phyloP scores from a whole-genome alignment of 2,113 vertebrate genomes.

The Barnardius zonarius region DNA sequence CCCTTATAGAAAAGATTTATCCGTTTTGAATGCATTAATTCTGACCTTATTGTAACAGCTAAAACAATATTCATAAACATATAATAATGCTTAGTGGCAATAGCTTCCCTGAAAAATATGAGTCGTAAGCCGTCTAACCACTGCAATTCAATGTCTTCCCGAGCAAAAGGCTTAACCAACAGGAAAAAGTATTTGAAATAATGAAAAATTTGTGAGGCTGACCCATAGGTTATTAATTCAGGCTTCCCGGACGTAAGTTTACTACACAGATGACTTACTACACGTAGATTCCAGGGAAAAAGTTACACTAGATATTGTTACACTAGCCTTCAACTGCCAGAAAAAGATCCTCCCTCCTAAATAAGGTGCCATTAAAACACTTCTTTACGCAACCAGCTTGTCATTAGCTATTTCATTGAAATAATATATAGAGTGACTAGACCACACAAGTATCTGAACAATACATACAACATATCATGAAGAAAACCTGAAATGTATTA shows the following conservation, averaged over 20 bases:
- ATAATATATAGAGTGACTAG: conserved; percentile 10
- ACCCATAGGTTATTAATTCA: conserved; percentile 46
- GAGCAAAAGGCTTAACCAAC: conserved; percentile 12
- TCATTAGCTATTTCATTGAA: neutral
- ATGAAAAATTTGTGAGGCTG: conserved; percentile 7
- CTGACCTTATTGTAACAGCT: neutral
- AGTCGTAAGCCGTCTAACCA: neutral
- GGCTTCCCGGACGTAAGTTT: neutral
- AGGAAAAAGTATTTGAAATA: conserved; percentile 23
- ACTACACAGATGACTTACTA: neutral
- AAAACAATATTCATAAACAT: neutral
- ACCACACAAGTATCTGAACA: conserved; percentile 44
- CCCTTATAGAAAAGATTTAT: neutral
- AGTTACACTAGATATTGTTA: conserved; percentile 24
- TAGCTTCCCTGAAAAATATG: conserved; percentile 40
- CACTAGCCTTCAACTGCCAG: neutral
- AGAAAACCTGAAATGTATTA: conserved; percentile 17
- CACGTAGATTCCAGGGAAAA: neutral
- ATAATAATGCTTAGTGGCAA: conserved; percentile 22
- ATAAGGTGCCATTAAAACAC: conserved; percentile 21
- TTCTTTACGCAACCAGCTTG: conserved; percentile 31
- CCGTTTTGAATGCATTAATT: neutral
- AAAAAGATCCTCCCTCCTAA: conserved; percentile 19
- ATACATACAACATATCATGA: neutral
- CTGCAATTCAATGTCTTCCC: neutral